Conservation (phyloP, 1,140 invertebrate genomes). For the Cydia splendana region DNA sequence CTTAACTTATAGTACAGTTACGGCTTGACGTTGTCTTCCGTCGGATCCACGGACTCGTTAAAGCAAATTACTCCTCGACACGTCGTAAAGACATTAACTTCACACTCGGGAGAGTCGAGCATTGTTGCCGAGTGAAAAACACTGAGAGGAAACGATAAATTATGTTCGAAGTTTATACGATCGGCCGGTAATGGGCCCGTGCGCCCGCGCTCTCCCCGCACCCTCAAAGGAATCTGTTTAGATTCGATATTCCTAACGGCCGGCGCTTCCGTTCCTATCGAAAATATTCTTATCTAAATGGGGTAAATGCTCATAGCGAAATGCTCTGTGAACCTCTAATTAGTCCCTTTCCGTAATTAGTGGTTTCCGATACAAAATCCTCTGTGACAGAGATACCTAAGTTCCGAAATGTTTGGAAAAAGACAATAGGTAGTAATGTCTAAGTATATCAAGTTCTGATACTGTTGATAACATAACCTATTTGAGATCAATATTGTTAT, state of each 20-base stretch:
- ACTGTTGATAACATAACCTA: background rate
- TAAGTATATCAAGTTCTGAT: background rate
- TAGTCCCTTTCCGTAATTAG: background rate
- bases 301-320: constrained; percentile 16
- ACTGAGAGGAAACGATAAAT: constrained; percentile 76
- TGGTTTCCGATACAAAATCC: background rate
- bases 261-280: constrained; percentile 23
- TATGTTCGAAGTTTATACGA: constrained; percentile 74
- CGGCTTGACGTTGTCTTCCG: constrained; percentile 37
- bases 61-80: constrained; percentile 62
- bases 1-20: constrained; percentile 34
- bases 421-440: background rate
- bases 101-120: constrained; percentile 48
- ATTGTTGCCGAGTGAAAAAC: constrained; percentile 72
- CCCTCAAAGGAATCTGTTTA: constrained; percentile 41
- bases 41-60: constrained; percentile 47
- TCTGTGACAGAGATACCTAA: background rate
- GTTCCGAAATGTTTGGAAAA: background rate
- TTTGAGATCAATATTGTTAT: background rate
- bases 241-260: constrained; percentile 29
- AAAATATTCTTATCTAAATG: constrained; percentile 25
- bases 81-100: constrained; percentile 67
- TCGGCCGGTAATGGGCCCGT: constrained; percentile 62
- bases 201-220: constrained; percentile 47
- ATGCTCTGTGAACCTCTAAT: constrained; percentile 6